These are phyloP conservation scores for Brachionus sp. DNA, from an alignment of 1,140 invertebrate species.

Conservation along the genomic window DNA sequence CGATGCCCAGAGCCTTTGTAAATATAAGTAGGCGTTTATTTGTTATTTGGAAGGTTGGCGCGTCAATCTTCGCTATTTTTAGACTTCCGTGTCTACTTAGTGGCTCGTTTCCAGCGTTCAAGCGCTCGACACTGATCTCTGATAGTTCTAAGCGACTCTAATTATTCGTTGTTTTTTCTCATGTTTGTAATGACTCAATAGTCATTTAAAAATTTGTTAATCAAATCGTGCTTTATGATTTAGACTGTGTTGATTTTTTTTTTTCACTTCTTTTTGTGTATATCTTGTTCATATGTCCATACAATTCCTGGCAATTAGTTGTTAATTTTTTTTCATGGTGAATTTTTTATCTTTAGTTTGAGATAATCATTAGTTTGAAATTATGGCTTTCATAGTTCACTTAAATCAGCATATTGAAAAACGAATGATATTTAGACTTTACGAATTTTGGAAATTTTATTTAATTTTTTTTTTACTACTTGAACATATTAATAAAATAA, in stretches of 20 bases:
- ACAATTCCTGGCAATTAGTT: background rate
- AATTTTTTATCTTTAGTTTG: background rate
- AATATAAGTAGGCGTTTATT: background rate
- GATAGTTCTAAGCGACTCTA: background rate
- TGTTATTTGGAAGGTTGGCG: background rate
- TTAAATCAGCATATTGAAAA: background rate
- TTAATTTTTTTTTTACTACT: background rate
- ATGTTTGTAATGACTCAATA: background rate
- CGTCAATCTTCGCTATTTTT: background rate
- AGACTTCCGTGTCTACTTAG: background rate
- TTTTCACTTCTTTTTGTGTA: background rate
- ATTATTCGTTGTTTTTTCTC: background rate
- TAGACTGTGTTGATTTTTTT: background rate
- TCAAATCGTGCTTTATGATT: background rate
- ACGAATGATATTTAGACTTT: background rate
- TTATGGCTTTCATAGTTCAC: background rate
- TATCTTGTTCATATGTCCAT: constrained; percentile 8
- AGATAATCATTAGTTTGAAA: background rate
- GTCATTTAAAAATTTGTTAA: constrained; percentile 4
- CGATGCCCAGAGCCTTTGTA: background rate
- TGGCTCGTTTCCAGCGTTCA: background rate
- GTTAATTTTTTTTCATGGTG: background rate
- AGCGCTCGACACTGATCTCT: background rate
- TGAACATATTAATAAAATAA: background rate
- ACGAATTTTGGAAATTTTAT: constrained; percentile 4